Evolutionary conservation across 2,888 invertebrate genomes (phyloP).

Genomic region (Capitulum mitella): DNA sequence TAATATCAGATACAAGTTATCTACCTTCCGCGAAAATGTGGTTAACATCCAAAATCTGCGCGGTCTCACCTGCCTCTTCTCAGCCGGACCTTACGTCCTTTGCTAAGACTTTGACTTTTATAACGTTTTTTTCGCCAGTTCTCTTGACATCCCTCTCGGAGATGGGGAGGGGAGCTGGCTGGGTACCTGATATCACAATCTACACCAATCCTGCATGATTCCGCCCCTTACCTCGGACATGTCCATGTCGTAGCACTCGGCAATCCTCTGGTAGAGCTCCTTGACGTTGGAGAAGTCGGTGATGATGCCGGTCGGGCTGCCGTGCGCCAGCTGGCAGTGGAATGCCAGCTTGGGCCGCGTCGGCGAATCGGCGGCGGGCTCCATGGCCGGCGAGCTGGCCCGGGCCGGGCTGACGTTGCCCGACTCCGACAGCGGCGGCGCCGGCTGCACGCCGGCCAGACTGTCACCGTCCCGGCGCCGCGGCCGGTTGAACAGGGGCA

Average conservation of each 20-base stretch:
- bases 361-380: not conserved
- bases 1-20: too few species aligned
- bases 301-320: slow-evolving; percentile 89
- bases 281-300: slow-evolving; percentile 91
- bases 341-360: slow-evolving; percentile 62
- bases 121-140: too few species aligned
- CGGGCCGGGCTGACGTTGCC: not conserved
- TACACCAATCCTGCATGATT: too few species aligned
- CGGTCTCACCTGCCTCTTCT: too few species aligned
- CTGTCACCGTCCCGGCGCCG: not conserved
- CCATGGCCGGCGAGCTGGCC: not conserved
- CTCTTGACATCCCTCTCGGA: too few species aligned
- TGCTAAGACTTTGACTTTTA: too few species aligned
- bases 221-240: slow-evolving; percentile 59
- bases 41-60: too few species aligned
- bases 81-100: too few species aligned
- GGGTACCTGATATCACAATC: too few species aligned
- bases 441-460: not conserved
- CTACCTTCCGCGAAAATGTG: too few species aligned
- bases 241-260: slow-evolving; percentile 78
- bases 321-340: slow-evolving; percentile 95
- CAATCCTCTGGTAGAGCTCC: slow-evolving; percentile 91
- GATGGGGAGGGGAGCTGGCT: too few species aligned
- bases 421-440: not conserved
- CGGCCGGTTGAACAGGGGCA: not conserved